Evolutionary conservation across 1,140 invertebrate species (phyloP).

Genomic region (Polypedilum pembai): DNA sequence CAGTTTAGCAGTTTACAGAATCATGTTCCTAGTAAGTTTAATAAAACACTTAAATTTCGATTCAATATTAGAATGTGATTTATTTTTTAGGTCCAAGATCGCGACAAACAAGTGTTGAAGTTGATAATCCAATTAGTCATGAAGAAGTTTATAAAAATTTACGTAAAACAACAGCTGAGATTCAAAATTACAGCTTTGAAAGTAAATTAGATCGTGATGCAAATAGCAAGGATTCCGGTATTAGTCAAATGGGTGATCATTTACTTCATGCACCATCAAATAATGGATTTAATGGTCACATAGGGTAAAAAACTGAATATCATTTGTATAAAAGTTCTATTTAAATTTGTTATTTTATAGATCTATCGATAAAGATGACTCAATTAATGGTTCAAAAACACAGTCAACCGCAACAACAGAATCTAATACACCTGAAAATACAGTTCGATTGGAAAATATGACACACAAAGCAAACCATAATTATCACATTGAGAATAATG

Average conservation of each 20-base stretch:
- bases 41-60: neutral
- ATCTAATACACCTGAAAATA: slow-evolving; percentile 43
- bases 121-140: slow-evolving; percentile 64
- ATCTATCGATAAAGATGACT: slow-evolving; percentile 37
- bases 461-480: neutral
- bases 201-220: slow-evolving; percentile 63
- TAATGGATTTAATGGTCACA: slow-evolving; percentile 48
- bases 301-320: slow-evolving; percentile 32
- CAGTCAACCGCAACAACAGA: slow-evolving; percentile 44
- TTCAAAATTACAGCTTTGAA: slow-evolving; percentile 68
- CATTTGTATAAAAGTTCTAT: neutral
- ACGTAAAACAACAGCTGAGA: slow-evolving; percentile 84
- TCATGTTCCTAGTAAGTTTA: slow-evolving; percentile 38
- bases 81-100: slow-evolving; percentile 37
- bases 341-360: slow-evolving; percentile 4
- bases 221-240: slow-evolving; percentile 81
- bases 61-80: neutral
- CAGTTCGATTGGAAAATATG: slow-evolving; percentile 39
- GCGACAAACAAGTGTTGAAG: slow-evolving; percentile 41
- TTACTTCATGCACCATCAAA: slow-evolving; percentile 38
- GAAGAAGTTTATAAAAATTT: slow-evolving; percentile 85
- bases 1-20: slow-evolving; percentile 41
- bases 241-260: slow-evolving; percentile 63
- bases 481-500: slow-evolving; percentile 36
- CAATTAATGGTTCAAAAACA: slow-evolving; percentile 40